Evolutionary conservation across 2,113 vertebrate genomes (phyloP).

Genomic region (Typhlomys cinereus): DNA sequence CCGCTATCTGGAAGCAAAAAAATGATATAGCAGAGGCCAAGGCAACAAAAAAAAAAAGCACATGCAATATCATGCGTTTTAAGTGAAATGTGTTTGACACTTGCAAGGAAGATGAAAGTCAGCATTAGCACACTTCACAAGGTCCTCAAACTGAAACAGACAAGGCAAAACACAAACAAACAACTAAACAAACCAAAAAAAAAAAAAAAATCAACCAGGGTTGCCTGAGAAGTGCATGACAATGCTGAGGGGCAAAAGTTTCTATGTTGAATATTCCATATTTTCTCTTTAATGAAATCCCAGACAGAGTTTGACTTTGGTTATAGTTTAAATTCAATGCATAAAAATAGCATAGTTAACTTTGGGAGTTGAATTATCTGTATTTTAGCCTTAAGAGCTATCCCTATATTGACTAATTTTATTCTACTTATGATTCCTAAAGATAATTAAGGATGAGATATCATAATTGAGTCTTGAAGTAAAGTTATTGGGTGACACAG

Average conservation of each 20-base stretch:
- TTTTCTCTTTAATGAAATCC: background rate
- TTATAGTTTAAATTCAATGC: conserved; percentile 5
- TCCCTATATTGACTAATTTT: background rate
- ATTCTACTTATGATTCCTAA: background rate
- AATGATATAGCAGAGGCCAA: conserved; percentile 86
- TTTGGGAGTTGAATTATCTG: conserved; percentile 2
- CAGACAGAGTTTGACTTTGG: background rate
- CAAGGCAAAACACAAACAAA: background rate
- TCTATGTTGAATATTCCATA: background rate
- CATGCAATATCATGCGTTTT: conserved; percentile 84
- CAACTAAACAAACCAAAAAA: background rate
- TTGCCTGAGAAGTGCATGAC: background rate
- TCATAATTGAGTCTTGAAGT: background rate
- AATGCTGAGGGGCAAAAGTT: background rate
- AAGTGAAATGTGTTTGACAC: conserved; percentile 50
- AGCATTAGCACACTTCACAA: background rate
- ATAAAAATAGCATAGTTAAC: background rate
- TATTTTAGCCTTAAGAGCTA: background rate
- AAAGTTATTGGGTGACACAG: background rate
- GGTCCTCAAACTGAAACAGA: background rate
- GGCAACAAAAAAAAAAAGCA: conserved; percentile 79
- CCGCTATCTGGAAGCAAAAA: conserved; percentile 98
- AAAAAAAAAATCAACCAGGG: no score
- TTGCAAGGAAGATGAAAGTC: background rate
- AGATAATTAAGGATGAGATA: background rate